A percentile compares a stretch with the other conserved stretches of the same genome.
Evolutionary conservation across 2,888 invertebrate genomes (phyloP).

Genomic region (Hanleya hanleyi): DNA sequence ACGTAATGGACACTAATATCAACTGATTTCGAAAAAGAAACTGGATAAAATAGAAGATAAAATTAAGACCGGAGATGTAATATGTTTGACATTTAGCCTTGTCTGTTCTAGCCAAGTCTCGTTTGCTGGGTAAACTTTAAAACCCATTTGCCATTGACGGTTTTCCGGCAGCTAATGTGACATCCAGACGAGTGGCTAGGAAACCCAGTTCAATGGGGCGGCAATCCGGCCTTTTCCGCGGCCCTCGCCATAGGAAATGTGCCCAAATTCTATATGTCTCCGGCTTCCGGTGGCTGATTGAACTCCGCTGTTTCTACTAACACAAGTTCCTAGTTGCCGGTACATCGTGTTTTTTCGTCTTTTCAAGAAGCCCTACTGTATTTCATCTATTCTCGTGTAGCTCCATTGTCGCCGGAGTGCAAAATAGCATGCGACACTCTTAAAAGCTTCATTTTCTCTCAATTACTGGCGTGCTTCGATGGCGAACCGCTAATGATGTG

Average conservation of each 20-base stretch:
- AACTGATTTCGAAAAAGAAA: too few species aligned
- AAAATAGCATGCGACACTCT: conserved; percentile 3
- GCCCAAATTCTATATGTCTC: conserved; percentile 5
- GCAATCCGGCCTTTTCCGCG: neutral
- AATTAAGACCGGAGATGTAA: too few species aligned
- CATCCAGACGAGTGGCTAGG: neutral
- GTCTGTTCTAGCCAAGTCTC: too few species aligned
- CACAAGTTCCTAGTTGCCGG: neutral
- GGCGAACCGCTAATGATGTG: conserved; percentile 7
- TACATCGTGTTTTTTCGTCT: neutral
- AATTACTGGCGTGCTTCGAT: conserved; percentile 5
- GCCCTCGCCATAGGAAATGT: neutral
- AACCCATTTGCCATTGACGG: neutral
- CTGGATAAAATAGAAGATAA: too few species aligned
- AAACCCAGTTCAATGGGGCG: neutral
- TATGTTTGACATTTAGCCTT: too few species aligned
- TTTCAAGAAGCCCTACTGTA: neutral
- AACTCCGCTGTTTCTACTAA: neutral
- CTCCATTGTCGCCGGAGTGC: neutral
- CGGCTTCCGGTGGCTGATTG: neutral
- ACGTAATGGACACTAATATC: too few species aligned
- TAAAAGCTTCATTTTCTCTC: conserved; percentile 10
- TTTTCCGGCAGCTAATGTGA: conserved; percentile 1
- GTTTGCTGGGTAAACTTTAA: neutral
- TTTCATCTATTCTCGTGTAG: neutral